Evolutionary conservation across 64 coral and sea anemone species (phyloP).

Genomic region (Acropora yongei): DNA sequence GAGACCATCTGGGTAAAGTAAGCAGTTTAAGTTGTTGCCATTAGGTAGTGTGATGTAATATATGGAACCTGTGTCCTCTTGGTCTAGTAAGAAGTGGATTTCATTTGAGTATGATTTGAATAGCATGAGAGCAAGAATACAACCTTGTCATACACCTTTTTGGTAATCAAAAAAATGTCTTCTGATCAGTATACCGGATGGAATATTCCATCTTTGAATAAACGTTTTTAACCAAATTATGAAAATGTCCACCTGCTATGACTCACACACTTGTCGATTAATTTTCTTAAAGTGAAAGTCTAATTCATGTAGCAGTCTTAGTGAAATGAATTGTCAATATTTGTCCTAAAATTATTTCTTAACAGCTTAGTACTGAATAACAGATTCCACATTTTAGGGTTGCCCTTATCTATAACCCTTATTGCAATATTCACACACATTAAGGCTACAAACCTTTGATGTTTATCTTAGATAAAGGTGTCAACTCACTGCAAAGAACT

Average conservation of each 20-base stretch:
- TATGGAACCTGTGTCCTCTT: not conserved
- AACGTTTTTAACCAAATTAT: constrained; percentile 40
- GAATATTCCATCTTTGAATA: constrained; percentile 45
- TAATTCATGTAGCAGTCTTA: constrained; percentile 1
- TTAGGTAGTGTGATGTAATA: constrained; percentile 30
- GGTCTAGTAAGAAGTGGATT: not conserved
- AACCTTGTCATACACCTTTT: constrained; percentile 51
- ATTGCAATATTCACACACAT: too few species aligned
- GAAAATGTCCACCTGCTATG: not conserved
- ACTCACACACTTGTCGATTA: constrained; percentile 43
- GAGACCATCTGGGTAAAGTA: constrained; percentile 44
- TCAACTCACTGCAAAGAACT: not conserved
- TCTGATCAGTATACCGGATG: not conserved
- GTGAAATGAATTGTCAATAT: too few species aligned
- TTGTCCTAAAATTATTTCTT: too few species aligned
- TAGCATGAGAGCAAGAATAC: constrained; percentile 6
- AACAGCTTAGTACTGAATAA: too few species aligned
- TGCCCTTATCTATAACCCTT: too few species aligned
- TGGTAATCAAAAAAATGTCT: constrained; percentile 20
- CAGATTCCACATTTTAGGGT: too few species aligned
- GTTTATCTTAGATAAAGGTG: not conserved
- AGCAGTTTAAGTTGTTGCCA: constrained; percentile 26
- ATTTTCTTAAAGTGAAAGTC: constrained; percentile 21
- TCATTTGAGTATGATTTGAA: constrained; percentile 28
- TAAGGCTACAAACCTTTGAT: not conserved